Conservation (phyloP, 2,888 invertebrate genomes). For the Sarcophaga rosellei region DNA sequence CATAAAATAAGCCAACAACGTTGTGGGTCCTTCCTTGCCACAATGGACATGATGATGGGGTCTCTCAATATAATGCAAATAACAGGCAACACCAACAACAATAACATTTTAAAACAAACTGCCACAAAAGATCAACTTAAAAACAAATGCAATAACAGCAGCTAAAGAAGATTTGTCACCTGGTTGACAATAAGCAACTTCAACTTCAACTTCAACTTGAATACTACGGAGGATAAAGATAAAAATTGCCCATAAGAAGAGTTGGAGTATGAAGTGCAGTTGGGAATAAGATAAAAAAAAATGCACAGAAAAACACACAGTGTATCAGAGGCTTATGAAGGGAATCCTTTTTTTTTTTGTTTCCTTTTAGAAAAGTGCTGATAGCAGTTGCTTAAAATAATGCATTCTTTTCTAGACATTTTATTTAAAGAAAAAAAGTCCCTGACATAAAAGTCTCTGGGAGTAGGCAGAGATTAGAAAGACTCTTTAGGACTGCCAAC, state of each 20-base stretch:
- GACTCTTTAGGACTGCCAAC: too few relatives aligned
- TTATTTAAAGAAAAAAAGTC: too few relatives aligned
- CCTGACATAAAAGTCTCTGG: too few relatives aligned
- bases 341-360: too few relatives aligned
- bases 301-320: too few relatives aligned
- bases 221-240: slow-evolving; percentile 44
- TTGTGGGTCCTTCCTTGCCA: slow-evolving; percentile 69
- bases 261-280: slow-evolving; percentile 27
- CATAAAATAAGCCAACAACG: slow-evolving; percentile 67
- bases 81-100: slow-evolving; percentile 40
- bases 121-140: slow-evolving; percentile 14
- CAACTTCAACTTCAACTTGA: slow-evolving; percentile 42
- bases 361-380: too few relatives aligned
- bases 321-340: too few relatives aligned
- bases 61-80: slow-evolving; percentile 31
- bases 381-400: too few relatives aligned
- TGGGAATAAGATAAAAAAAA: too few relatives aligned
- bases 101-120: slow-evolving; percentile 5
- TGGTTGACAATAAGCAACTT: slow-evolving; percentile 71
- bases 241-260: background rate
- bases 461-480: too few relatives aligned
- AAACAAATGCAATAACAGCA: slow-evolving; percentile 67
- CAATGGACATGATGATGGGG: slow-evolving; percentile 65
- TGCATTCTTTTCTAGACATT: too few relatives aligned
- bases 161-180: slow-evolving; percentile 73